Evolutionary conservation across 2,888 invertebrate species (phyloP), one percentile per base, ranked within the genome.

Genomic region (Anthophora plumipes): DNA sequence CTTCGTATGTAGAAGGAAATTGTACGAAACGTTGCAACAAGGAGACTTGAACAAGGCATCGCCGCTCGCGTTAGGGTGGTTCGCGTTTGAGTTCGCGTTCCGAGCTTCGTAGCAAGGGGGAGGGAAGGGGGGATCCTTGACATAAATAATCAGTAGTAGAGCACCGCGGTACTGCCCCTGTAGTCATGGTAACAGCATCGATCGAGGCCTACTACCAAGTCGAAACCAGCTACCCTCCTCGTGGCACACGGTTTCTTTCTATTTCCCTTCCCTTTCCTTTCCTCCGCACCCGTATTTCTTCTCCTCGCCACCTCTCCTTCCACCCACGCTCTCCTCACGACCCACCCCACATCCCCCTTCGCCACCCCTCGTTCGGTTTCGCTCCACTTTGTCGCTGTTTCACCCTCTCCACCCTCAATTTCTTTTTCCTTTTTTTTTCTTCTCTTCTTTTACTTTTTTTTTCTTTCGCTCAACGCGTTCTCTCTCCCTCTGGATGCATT

Each of bases 71-170:
- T 74, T 59, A 39, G 75, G 78, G 71, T 69, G 78, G 74, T 70
- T 77, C 74, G 76, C 77, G 81, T 86, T 86, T 85, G 71, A 79
- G 82, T 77, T 75, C 50, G 80, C 83, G 80, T 78, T 86, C 75
- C 74, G 69, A 75, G 80, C 78, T 73, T 77, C 77, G 78, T 69
- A 31, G 60, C 64, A 79, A 76, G 72, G 82, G 79, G 88, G 4
- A 4, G 31, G 2, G 31, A 4, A 76, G 74, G 82, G 79, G 88
- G 89, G 89, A 92, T 92, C 92, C 92, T 92, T 92, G 92, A 92
- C 92, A 92, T 92, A 92, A 92, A 92, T 92, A 92, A 92, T 92
- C 92, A 91, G 91, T 88, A 91, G 91, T 89, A 85, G 89, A 91
- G 90, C 89, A 88, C 87, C 87, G 85, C 85, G 87, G 87, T 82